Evolutionary conservation across 2,797 vertebrate genomes (phyloP).

Genomic region (Tauraco hartlaubi): DNA sequence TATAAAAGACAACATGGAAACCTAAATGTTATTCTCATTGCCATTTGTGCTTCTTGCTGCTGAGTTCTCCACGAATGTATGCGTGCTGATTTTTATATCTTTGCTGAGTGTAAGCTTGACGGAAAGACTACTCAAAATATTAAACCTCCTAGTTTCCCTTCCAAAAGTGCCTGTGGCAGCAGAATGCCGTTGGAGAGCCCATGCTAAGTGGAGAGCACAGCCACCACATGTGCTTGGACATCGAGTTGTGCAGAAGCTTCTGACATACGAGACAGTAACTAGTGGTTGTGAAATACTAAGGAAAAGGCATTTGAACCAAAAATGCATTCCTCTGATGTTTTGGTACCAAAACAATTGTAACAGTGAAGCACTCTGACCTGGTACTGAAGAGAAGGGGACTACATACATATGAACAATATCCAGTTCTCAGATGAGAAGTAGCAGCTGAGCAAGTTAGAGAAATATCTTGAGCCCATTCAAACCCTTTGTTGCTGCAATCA

Average conservation of each 20-base stretch:
- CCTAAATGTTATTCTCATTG: neutral
- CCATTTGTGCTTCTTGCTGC: neutral
- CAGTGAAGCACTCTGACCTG: neutral
- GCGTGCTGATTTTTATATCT: neutral
- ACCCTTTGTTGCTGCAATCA: neutral
- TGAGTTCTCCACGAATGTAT: neutral
- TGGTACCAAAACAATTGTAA: neutral
- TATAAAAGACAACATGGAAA: neutral
- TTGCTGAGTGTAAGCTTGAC: neutral
- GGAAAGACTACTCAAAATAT: neutral
- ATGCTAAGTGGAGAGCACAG: neutral
- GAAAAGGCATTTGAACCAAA: neutral
- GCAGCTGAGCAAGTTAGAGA: neutral
- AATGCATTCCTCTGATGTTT: neutral
- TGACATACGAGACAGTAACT: neutral
- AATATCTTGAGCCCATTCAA: neutral
- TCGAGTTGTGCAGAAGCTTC: neutral
- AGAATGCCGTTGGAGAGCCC: neutral
- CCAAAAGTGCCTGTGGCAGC: neutral
- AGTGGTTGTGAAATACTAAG: neutral
- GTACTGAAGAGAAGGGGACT: neutral
- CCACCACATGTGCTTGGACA: accelerated
- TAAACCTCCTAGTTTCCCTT: neutral
- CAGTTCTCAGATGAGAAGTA: neutral
- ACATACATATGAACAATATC: accelerated